Conservation (phyloP, 1,140 invertebrate genomes). For the Pachypeltis micranthus region DNA sequence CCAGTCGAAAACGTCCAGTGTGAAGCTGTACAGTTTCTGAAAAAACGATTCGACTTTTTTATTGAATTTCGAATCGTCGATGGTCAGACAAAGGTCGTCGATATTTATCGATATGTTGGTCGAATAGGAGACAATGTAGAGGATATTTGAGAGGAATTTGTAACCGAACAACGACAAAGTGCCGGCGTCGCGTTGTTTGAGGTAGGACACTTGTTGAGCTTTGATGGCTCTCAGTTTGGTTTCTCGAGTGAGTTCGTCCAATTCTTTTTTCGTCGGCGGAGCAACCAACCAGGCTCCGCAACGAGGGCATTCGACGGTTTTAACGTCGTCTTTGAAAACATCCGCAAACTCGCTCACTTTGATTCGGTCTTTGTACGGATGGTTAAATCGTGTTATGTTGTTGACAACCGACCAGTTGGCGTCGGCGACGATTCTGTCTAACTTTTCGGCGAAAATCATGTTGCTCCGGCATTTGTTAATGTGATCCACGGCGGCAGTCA, state of each 20-base stretch:
- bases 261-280: constrained; percentile 1
- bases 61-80: not conserved
- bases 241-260: constrained; percentile 2
- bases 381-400: not conserved
- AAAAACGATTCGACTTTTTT: not conserved
- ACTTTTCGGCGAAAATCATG: constrained; percentile 2
- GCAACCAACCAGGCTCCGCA: not conserved
- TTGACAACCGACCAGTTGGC: constrained; percentile 11
- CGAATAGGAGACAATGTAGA: not conserved
- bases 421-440: constrained; percentile 9
- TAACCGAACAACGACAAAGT: not conserved
- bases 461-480: constrained; percentile 7
- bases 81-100: not conserved
- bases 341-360: not conserved
- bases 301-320: constrained; percentile 1
- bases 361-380: constrained; percentile 1
- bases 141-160: not conserved
- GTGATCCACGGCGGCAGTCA: not conserved
- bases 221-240: not conserved
- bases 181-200: not conserved
- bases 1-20: not conserved
- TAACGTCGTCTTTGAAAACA: constrained; percentile 2
- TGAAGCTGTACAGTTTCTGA: not conserved
- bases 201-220: constrained; percentile 6
- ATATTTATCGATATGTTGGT: not conserved